Evolutionary conservation across 2,888 invertebrate genomes (phyloP).

Genomic region (Teinopalpus imperialis): DNA sequence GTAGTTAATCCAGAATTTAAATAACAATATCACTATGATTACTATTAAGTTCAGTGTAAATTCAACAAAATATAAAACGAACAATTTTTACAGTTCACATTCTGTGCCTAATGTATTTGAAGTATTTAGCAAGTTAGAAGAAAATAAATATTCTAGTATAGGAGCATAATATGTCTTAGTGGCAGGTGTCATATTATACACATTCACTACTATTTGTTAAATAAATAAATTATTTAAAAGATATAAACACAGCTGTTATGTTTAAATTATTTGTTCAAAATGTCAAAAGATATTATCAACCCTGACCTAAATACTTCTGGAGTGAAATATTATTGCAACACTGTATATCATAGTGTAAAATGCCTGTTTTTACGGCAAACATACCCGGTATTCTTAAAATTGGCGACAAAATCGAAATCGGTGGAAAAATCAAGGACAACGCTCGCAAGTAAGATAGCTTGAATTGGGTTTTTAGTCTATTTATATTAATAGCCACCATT

Average conservation of each 20-base stretch:
- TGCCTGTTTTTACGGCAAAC: constrained; percentile 75
- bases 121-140: no score
- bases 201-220: constrained; percentile 21
- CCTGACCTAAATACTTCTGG: constrained; percentile 47
- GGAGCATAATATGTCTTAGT: constrained; percentile 12
- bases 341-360: constrained; percentile 40
- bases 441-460: constrained; percentile 64
- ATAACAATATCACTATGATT: no score
- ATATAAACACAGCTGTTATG: constrained; percentile 54
- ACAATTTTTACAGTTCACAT: no score
- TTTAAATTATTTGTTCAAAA: constrained; percentile 71
- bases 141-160: constrained; percentile 10
- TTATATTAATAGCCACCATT: no score
- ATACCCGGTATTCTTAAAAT: constrained; percentile 64
- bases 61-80: no score
- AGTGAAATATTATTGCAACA: constrained; percentile 37
- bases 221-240: constrained; percentile 31
- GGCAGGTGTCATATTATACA: constrained; percentile 23
- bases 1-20: no score
- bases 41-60: no score
- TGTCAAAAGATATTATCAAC: constrained; percentile 52
- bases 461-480: no score
- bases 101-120: no score
- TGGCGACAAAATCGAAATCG: constrained; percentile 73
- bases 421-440: constrained; percentile 73